Conservation (phyloP, 1,140 invertebrate species). For the Atta colombica region DNA sequence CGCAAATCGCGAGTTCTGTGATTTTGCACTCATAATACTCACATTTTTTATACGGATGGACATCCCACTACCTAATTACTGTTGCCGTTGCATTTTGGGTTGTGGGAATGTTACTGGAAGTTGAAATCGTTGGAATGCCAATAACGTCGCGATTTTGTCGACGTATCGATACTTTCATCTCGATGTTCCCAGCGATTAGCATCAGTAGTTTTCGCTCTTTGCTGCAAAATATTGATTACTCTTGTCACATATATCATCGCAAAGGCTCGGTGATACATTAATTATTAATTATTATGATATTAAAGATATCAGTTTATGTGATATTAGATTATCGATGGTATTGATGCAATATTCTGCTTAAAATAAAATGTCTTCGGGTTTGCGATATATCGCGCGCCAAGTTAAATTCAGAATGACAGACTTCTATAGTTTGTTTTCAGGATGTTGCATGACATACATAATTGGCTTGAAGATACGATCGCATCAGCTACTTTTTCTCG, state of each 20-base stretch:
- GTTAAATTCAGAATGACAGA: neutral
- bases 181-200: conserved; percentile 17
- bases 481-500: conserved; percentile 11
- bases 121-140: neutral
- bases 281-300: neutral
- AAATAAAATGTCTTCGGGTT: neutral
- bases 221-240: neutral
- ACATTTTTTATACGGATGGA: neutral
- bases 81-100: neutral
- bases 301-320: neutral
- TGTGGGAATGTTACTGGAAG: neutral
- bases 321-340: neutral
- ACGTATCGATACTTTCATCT: conserved; percentile 52
- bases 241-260: neutral
- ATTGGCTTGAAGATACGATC: neutral
- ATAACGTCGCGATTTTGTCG: conserved; percentile 1
- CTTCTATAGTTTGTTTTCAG: no score
- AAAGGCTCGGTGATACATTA: neutral
- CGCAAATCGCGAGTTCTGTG: neutral
- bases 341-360: neutral
- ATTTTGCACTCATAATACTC: neutral
- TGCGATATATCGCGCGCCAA: conserved; percentile 9
- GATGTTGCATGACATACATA: no score
- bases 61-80: neutral
- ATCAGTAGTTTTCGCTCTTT: neutral